These are phyloP conservation scores for Diglossa brunneiventris DNA, from an alignment of 2,113 vertebrate genomes.

Conservation along the genomic window DNA sequence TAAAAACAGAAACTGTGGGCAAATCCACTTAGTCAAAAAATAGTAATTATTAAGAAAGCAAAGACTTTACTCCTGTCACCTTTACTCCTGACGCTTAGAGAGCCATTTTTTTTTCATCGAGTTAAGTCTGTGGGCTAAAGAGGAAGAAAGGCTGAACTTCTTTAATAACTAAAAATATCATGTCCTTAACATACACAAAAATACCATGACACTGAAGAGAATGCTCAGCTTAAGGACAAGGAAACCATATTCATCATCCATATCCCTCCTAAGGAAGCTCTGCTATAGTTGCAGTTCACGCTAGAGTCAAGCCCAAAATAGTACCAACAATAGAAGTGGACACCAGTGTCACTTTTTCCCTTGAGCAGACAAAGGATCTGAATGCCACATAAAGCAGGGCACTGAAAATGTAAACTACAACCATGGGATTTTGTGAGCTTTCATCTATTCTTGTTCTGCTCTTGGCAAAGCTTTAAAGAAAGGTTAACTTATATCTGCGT, in stretches of 20 bases:
- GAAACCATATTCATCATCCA: constrained; percentile 32
- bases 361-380: neutral
- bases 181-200: constrained; percentile 16
- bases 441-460: constrained; percentile 24
- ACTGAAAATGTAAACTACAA: constrained; percentile 4
- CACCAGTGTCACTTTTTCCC: neutral
- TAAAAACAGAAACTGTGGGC: neutral
- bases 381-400: constrained; percentile 26
- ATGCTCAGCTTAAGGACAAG: constrained; percentile 32
- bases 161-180: constrained; percentile 18
- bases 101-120: neutral
- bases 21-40: neutral
- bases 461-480: constrained; percentile 46
- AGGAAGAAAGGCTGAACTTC: neutral
- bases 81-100: neutral
- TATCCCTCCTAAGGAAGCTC: constrained; percentile 53
- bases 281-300: neutral
- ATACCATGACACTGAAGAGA: neutral
- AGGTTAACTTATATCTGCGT: neutral
- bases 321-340: neutral
- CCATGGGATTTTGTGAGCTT: neutral
- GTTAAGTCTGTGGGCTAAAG: neutral
- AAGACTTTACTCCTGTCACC: neutral
- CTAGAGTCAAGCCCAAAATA: constrained; percentile 33
- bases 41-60: neutral